Percentiles rank a stretch among this genome's conserved stretches.
These are phyloP conservation scores for Propithecus coquereli DNA, from an alignment of 2,113 vertebrate genomes.

Conservation along the genomic window DNA sequence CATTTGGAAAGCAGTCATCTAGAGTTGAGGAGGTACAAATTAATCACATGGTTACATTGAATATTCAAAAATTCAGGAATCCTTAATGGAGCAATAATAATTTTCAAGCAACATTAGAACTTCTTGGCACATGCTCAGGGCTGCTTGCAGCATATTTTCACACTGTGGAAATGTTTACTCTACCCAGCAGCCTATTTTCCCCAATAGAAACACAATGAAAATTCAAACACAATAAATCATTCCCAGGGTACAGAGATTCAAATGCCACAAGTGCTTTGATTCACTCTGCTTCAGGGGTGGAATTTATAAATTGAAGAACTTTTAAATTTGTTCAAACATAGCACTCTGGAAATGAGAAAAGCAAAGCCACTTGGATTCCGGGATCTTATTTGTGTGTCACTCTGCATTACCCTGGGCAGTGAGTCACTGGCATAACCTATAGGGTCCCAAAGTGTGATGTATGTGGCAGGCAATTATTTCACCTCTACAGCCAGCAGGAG, in stretches of 20 bases:
- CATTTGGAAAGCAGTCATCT: slow-evolving; percentile 66
- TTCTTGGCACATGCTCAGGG: slow-evolving; percentile 53
- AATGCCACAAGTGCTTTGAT: slow-evolving; percentile 73
- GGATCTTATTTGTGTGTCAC: slow-evolving; percentile 45
- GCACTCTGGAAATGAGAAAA: slow-evolving; percentile 62
- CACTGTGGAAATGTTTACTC: slow-evolving; percentile 47
- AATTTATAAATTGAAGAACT: slow-evolving; percentile 70
- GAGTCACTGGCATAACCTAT: not conserved
- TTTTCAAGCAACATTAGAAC: slow-evolving; percentile 54
- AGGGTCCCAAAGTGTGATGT: not conserved
- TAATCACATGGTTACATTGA: slow-evolving; percentile 63
- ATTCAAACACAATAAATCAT: slow-evolving; percentile 74
- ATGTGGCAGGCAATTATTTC: not conserved
- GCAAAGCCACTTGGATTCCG: slow-evolving; percentile 41
- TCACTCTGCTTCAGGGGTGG: slow-evolving; percentile 59
- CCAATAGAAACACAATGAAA: slow-evolving; percentile 60
- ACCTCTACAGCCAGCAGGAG: not conserved
- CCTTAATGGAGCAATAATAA: slow-evolving; percentile 68
- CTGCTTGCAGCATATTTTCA: slow-evolving; percentile 42
- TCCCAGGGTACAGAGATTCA: slow-evolving; percentile 58
- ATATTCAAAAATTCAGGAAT: slow-evolving; percentile 62
- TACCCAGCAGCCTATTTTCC: slow-evolving; percentile 40
- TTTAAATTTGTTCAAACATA: slow-evolving; percentile 64
- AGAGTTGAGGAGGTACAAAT: slow-evolving; percentile 58
- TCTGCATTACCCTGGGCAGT: slow-evolving; percentile 30